phyloP scores from a whole-genome alignment of 2,797 vertebrate species.

The Acipenser transmontanus region DNA sequence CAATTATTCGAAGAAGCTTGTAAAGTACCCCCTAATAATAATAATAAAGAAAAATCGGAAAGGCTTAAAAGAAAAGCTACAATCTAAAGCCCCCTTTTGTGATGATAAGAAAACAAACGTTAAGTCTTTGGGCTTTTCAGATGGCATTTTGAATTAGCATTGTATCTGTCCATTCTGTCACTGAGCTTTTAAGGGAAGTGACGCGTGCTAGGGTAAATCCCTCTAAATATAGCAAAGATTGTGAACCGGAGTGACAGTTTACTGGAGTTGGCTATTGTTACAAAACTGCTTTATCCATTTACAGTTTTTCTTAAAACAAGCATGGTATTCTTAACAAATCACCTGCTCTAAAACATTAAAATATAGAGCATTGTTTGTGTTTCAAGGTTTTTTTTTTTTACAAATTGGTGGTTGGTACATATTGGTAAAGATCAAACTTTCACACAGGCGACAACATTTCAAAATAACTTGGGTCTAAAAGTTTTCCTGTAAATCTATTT shows the following conservation, averaged over 20 bases:
- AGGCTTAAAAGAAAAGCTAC: constrained; percentile 8
- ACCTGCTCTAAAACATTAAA: too few species aligned
- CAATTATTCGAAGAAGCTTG: constrained; percentile 5
- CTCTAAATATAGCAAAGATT: constrained; percentile 13
- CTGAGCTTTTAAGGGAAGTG: constrained; percentile 3
- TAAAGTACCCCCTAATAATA: background rate
- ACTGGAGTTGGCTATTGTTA: constrained; percentile 16
- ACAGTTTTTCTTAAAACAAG: constrained; percentile 12
- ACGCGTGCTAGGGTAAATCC: constrained; percentile 14
- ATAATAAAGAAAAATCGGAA: background rate
- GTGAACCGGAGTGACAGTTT: constrained; percentile 18
- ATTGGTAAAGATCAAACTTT: too few species aligned
- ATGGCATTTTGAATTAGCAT: constrained; percentile 11
- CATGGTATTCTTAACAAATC: constrained; percentile 18
- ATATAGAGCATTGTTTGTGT: too few species aligned
- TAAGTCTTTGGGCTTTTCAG: constrained; percentile 4
- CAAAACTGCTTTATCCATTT: constrained; percentile 6
- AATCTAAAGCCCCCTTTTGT: constrained; percentile 14
- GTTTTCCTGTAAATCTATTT: too few species aligned
- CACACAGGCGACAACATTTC: too few species aligned
- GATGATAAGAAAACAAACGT: constrained; percentile 16
- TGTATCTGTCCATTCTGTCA: background rate
- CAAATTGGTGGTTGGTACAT: too few species aligned
- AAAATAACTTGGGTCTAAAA: too few species aligned
- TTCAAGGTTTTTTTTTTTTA: too few species aligned